Evolutionary conservation across 1,140 invertebrate genomes (phyloP).

Genomic region (Leptinotarsa texana): DNA sequence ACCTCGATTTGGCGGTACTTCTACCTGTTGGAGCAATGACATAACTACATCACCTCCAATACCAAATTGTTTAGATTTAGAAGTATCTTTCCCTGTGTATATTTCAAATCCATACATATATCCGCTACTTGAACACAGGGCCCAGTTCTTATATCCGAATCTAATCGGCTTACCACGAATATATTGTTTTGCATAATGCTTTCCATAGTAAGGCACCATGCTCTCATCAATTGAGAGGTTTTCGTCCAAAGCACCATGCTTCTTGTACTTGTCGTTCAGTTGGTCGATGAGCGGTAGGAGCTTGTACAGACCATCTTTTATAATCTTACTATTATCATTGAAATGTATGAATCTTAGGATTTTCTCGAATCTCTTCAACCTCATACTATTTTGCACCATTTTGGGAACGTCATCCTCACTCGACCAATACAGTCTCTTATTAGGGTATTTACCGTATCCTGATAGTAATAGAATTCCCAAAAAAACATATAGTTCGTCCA

Average conservation of each 20-base stretch:
- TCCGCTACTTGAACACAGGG: not conserved
- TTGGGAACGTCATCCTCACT: constrained; percentile 11
- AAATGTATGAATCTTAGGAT: constrained; percentile 36
- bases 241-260: constrained; percentile 38
- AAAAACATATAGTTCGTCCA: no score
- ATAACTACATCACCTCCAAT: constrained; percentile 35
- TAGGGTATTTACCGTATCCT: no score
- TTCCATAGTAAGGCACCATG: constrained; percentile 42
- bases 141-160: constrained; percentile 39
- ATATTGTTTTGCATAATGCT: constrained; percentile 3
- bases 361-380: constrained; percentile 38
- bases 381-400: constrained; percentile 33
- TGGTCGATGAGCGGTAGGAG: constrained; percentile 21
- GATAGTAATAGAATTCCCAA: no score
- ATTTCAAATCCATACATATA: constrained; percentile 6
- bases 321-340: constrained; percentile 32
- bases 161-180: constrained; percentile 30
- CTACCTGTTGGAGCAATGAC: not conserved
- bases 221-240: constrained; percentile 33
- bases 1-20: constrained; percentile 29
- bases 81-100: constrained; percentile 29
- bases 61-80: constrained; percentile 30
- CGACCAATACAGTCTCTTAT: constrained; percentile 15
- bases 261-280: constrained; percentile 35
- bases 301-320: not conserved